These are phyloP conservation scores for Sepioteuthis lessoniana DNA, from an alignment of 2,888 invertebrate genomes.

Conservation along the genomic window DNA sequence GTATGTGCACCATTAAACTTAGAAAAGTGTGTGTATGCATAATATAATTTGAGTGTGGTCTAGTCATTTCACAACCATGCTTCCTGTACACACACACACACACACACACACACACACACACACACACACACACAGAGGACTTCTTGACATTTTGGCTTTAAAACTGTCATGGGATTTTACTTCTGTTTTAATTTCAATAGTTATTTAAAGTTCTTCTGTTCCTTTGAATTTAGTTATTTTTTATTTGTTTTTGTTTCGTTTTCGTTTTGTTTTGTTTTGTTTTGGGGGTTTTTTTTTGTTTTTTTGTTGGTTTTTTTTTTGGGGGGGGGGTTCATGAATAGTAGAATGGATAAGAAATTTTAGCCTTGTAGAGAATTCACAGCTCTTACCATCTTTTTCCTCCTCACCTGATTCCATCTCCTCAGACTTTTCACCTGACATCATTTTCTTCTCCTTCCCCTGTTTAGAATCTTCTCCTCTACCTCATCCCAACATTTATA, in stretches of 20 bases:
- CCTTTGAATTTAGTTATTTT: not conserved
- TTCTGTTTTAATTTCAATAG: too few relatives aligned
- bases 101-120: not conserved
- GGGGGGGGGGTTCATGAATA: too few relatives aligned
- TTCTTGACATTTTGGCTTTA: not conserved
- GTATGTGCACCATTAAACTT: not conserved
- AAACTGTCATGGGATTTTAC: not conserved
- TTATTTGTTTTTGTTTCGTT: not conserved
- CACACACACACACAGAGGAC: not conserved
- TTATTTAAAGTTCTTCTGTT: too few relatives aligned
- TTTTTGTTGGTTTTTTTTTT: too few relatives aligned
- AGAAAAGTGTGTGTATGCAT: too few relatives aligned
- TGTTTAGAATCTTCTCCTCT: not conserved
- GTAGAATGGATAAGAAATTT: not conserved
- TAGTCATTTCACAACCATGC: not conserved
- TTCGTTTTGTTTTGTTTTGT: too few relatives aligned
- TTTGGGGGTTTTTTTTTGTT: too few relatives aligned
- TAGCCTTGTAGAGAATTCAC: not conserved
- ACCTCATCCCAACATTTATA: constrained; percentile 18
- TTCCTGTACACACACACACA: not conserved
- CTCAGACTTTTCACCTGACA: not conserved
- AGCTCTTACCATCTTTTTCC: not conserved
- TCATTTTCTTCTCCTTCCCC: not conserved
- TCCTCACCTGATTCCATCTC: not conserved
- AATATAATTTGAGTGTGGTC: not conserved